These are phyloP conservation scores for Lineus longissimus DNA, from an alignment of 1,140 invertebrate genomes.

Conservation along the genomic window DNA sequence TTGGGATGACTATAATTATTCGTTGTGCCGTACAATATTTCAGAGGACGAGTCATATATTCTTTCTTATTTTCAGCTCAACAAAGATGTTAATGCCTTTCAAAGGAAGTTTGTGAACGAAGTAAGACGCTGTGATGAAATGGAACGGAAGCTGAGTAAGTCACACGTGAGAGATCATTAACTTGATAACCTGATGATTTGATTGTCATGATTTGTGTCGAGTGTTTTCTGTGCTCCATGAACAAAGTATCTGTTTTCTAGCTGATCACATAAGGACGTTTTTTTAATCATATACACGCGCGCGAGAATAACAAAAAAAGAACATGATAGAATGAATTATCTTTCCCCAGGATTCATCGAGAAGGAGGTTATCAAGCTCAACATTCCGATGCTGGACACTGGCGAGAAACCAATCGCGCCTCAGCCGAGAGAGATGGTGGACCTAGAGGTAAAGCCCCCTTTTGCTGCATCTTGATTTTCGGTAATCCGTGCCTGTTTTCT, in stretches of 20 bases:
- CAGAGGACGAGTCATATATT: no score
- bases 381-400: slow-evolving; percentile 83
- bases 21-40: no score
- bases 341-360: slow-evolving; percentile 73
- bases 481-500: no score
- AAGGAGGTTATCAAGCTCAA: slow-evolving; percentile 90
- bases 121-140: slow-evolving; percentile 55
- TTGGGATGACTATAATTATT: no score
- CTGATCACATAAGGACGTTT: no score
- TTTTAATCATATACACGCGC: no score
- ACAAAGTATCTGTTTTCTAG: no score
- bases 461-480: no score
- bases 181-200: neutral
- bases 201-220: no score
- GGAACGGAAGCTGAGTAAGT: slow-evolving; percentile 51
- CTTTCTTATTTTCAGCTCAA: slow-evolving; percentile 47
- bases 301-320: no score
- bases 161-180: neutral
- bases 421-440: slow-evolving; percentile 95
- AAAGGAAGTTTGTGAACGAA: slow-evolving; percentile 59
- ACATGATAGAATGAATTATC: no score
- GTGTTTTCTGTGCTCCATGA: no score
- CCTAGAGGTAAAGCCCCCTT: slow-evolving; percentile 82
- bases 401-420: slow-evolving; percentile 87
- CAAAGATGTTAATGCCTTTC: slow-evolving; percentile 55